A percentile compares a stretch with the other conserved stretches of the same genome.
These are phyloP conservation scores for Solenopsis invicta DNA, from an alignment of 1,140 invertebrate genomes.

Conservation along the genomic window DNA sequence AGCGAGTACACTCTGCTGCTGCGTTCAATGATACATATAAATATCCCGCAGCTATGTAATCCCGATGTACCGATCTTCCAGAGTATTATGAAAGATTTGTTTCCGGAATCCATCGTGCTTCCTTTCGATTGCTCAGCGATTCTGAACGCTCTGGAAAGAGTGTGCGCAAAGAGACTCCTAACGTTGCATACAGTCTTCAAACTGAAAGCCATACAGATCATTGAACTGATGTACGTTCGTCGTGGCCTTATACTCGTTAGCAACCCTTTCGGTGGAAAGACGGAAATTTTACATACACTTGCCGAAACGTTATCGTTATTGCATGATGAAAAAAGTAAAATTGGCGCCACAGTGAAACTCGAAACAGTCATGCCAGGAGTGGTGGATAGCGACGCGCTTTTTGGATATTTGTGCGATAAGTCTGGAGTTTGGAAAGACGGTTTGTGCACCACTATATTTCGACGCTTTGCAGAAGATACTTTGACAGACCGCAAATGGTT, in stretches of 20 bases:
- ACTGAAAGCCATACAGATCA: constrained; percentile 89
- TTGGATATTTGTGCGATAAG: constrained; percentile 89
- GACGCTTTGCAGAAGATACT: constrained; percentile 78
- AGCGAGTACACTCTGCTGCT: constrained; percentile 88
- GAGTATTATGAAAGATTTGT: constrained; percentile 89
- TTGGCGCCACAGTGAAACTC: constrained; percentile 84
- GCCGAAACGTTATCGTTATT: constrained; percentile 87
- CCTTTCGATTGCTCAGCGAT: constrained; percentile 87
- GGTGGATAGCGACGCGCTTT: constrained; percentile 89
- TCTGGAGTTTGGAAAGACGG: constrained; percentile 90
- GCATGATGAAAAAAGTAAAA: constrained; percentile 77
- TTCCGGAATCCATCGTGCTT: constrained; percentile 88
- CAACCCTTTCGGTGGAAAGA: constrained; percentile 88
- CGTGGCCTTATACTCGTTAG: constrained; percentile 87
- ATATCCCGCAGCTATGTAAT: constrained; percentile 89
- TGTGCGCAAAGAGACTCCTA: constrained; percentile 86
- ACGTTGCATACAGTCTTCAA: constrained; percentile 87
- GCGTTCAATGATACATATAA: constrained; percentile 90
- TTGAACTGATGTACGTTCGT: constrained; percentile 90
- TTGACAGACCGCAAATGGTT: constrained; percentile 87
- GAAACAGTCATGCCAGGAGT: constrained; percentile 90
- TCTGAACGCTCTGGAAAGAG: constrained; percentile 78
- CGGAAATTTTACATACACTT: constrained; percentile 85
- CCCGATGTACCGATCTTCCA: constrained; percentile 89
- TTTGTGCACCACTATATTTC: constrained; percentile 86